Percentiles rank a stretch among this genome's conserved stretches.
phyloP scores from a whole-genome alignment of 1,140 invertebrate species.

The Melitaea cinxia region DNA sequence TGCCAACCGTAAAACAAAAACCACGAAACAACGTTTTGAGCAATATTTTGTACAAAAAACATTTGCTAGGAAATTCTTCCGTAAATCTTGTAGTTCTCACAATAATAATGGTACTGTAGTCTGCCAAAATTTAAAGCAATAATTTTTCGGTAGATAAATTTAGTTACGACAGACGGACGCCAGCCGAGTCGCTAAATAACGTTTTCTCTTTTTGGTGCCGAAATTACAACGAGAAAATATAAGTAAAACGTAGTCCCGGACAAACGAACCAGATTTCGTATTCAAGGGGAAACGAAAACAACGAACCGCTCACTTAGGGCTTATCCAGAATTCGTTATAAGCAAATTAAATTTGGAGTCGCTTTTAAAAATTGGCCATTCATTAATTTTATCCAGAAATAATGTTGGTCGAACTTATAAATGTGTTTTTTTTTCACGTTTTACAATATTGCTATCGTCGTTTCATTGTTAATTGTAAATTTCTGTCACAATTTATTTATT shows the following conservation, averaged over 20 bases:
- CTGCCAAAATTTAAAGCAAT: slow-evolving; percentile 11
- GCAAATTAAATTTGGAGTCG: slow-evolving; percentile 29
- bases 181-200: slow-evolving; percentile 9
- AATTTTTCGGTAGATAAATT: slow-evolving; percentile 14
- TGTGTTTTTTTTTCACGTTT: background rate
- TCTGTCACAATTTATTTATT: background rate
- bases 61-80: background rate
- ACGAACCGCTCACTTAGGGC: slow-evolving; percentile 17
- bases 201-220: slow-evolving; percentile 11
- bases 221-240: slow-evolving; percentile 22
- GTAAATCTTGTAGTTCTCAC: background rate
- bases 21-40: background rate
- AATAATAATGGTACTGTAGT: background rate
- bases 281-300: slow-evolving; percentile 15
- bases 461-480: background rate
- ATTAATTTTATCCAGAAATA: slow-evolving; percentile 24
- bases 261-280: slow-evolving; percentile 20
- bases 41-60: background rate
- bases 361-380: slow-evolving; percentile 29
- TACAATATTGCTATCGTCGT: background rate
- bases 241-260: slow-evolving; percentile 6
- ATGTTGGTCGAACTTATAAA: background rate
- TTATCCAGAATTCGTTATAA: slow-evolving; percentile 35
- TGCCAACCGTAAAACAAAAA: too few relatives aligned
- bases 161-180: slow-evolving; percentile 5